Percentiles rank a stretch among this genome's conserved stretches.
These are phyloP conservation scores for Ylistrum balloti DNA, from an alignment of 1,140 invertebrate genomes.

Conservation along the genomic window DNA sequence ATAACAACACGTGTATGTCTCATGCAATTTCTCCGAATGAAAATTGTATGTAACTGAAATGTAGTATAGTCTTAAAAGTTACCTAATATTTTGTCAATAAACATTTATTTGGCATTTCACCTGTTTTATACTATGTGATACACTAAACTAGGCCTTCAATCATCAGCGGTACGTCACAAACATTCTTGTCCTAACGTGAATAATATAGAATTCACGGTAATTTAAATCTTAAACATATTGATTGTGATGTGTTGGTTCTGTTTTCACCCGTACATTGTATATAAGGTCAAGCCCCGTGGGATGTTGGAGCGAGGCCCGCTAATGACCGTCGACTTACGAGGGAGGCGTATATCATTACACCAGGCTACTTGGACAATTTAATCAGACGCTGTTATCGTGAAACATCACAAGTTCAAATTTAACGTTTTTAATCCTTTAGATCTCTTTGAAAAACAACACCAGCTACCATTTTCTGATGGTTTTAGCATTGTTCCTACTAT, in stretches of 20 bases:
- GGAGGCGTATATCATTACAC: not conserved
- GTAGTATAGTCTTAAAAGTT: too few species aligned
- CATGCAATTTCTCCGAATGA: too few species aligned
- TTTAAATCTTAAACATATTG: not conserved
- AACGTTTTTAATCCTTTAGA: not conserved
- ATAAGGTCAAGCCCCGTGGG: conserved; percentile 2
- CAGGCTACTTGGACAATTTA: conserved; percentile 18
- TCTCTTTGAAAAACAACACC: not conserved
- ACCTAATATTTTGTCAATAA: too few species aligned
- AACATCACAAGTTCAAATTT: conserved; percentile 13
- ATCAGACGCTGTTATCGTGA: conserved; percentile 7
- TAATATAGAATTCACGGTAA: not conserved
- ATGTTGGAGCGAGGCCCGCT: not conserved
- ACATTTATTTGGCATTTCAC: too few species aligned
- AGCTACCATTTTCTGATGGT: not conserved
- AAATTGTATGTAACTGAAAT: too few species aligned
- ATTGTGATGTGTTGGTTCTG: not conserved
- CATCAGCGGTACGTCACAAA: not conserved
- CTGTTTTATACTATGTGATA: too few species aligned
- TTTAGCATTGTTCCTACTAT: not conserved
- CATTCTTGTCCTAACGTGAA: not conserved
- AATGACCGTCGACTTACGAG: not conserved
- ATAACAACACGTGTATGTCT: too few species aligned
- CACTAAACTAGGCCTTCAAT: too few species aligned
- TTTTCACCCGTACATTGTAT: not conserved